Percentiles rank a stretch among this genome's conserved stretches.
These are phyloP conservation scores for Sycophila texana DNA, from an alignment of 2,888 invertebrate genomes.

Conservation along the genomic window DNA sequence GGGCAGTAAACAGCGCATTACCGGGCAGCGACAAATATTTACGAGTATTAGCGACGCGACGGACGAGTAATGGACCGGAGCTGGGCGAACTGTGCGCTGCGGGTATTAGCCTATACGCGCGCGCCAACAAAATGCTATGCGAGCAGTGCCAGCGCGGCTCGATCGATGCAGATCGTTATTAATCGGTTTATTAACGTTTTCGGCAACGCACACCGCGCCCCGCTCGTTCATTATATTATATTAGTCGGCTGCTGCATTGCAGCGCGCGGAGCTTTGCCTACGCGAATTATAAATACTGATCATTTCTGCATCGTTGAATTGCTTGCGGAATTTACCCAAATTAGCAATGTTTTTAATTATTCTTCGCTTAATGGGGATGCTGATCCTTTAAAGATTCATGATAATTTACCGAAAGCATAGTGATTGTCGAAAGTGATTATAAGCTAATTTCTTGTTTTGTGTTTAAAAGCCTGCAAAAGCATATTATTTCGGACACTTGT, in stretches of 20 bases:
- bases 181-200: slow-evolving; percentile 63
- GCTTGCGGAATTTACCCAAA: background rate
- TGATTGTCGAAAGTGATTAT: no score
- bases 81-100: background rate
- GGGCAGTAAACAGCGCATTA: slow-evolving; percentile 43
- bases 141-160: slow-evolving; percentile 18
- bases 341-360: no score
- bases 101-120: background rate
- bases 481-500: no score
- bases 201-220: no score
- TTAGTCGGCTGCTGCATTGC: background rate
- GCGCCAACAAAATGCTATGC: slow-evolving; percentile 27
- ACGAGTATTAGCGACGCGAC: slow-evolving; percentile 37
- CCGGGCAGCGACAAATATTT: slow-evolving; percentile 44
- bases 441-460: no score
- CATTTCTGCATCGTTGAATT: background rate
- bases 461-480: no score
- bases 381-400: no score
- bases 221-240: no score
- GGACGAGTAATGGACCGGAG: slow-evolving; percentile 37
- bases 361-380: background rate
- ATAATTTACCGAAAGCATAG: no score
- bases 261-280: background rate
- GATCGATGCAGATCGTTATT: slow-evolving; percentile 66
- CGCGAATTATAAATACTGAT: background rate